phyloP scores from a whole-genome alignment of 2,888 invertebrate species.

The Chirona hameri region DNA sequence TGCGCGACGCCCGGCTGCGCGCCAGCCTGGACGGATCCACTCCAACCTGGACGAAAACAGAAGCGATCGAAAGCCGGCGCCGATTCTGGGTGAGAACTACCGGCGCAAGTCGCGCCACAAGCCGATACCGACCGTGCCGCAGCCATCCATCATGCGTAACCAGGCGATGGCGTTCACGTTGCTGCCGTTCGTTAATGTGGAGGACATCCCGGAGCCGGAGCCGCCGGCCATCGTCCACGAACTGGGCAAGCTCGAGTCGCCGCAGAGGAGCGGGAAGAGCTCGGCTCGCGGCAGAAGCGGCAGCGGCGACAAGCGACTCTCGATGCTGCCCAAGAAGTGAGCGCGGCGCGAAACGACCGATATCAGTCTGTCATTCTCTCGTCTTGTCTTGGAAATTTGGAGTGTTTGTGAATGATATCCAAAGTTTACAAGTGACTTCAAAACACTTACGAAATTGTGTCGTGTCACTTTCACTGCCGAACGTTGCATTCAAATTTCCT shows the following conservation, averaged over 20 bases:
- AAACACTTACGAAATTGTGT: neutral
- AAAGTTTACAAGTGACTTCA: neutral
- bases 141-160: neutral
- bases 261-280: neutral
- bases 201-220: neutral
- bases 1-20: neutral
- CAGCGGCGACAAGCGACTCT: neutral
- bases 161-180: slow-evolving; percentile 12
- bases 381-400: neutral
- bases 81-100: neutral
- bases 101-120: neutral
- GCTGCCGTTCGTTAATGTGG: neutral
- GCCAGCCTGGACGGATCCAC: neutral
- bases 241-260: neutral
- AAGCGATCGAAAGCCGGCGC: neutral
- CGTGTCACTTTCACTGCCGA: too few species aligned
- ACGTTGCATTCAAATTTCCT: too few species aligned
- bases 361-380: neutral
- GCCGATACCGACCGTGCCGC: neutral
- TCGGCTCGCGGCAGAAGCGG: neutral
- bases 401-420: neutral
- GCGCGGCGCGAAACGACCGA: too few species aligned
- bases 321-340: neutral
- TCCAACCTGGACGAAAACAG: neutral
- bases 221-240: neutral